phyloP scores from a whole-genome alignment of 2,888 invertebrate species.

The Acleris sparsana region DNA sequence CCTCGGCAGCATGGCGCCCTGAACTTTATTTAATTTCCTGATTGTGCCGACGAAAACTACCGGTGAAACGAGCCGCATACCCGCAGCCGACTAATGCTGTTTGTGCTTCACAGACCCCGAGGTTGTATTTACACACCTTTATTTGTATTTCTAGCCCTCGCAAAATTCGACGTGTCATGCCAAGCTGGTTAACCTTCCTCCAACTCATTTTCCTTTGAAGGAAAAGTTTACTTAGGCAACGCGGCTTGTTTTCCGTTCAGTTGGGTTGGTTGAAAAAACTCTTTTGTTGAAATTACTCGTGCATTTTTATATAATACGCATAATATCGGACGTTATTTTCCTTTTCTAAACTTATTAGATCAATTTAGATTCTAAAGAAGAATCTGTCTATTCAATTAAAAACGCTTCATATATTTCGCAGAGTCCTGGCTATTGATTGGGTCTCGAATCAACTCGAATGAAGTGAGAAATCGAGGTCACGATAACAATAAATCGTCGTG shows the following conservation, averaged over 20 bases:
- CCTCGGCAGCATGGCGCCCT: slow-evolving; percentile 44
- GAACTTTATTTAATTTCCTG: slow-evolving; percentile 70
- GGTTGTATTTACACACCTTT: slow-evolving; percentile 54
- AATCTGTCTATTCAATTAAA: not conserved
- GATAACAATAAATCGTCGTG: slow-evolving; percentile 15
- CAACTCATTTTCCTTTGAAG: slow-evolving; percentile 9
- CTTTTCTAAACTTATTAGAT: not conserved
- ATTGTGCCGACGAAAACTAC: slow-evolving; percentile 64
- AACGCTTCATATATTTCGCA: not conserved
- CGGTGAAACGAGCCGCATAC: slow-evolving; percentile 49
- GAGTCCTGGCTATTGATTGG: slow-evolving; percentile 8
- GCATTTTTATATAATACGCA: too few species aligned
- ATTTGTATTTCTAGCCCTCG: slow-evolving; percentile 48
- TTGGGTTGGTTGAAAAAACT: too few species aligned
- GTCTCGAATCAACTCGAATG: slow-evolving; percentile 9
- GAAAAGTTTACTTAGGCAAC: slow-evolving; percentile 1
- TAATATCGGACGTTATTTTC: not conserved
- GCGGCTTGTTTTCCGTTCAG: not conserved
- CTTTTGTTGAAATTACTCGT: too few species aligned
- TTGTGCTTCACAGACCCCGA: slow-evolving; percentile 52
- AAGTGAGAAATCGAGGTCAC: slow-evolving; percentile 1
- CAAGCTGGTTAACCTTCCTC: slow-evolving; percentile 1
- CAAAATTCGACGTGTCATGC: slow-evolving; percentile 22
- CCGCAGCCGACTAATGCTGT: slow-evolving; percentile 51
- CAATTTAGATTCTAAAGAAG: not conserved